Evolutionary conservation across 2,113 vertebrate genomes (phyloP), one percentile per base, ranked within the genome.

Genomic region (Nymphicus hollandicus): DNA sequence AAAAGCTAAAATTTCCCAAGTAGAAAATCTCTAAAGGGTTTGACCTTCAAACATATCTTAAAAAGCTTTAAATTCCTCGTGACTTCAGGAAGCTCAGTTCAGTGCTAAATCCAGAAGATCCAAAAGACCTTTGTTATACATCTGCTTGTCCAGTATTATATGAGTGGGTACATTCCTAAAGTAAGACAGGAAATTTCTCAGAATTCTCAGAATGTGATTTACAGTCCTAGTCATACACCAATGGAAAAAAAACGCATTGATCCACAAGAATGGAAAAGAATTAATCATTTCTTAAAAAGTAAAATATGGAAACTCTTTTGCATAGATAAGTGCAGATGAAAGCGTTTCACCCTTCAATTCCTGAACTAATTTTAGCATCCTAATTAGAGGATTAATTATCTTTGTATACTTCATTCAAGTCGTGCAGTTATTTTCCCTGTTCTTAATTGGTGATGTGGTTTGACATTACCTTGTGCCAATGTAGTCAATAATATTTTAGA

Each of bases 301-400:
- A 88, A 61, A 88, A 64, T 8, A 39, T 82, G 13, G 63, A 82
- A 89, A 79, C 5, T 49, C 11, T 68, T 86, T 80, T 77, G 22
- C 55, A 39, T 50, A 43, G 19, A 31, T 73, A 88, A 80, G 12
- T 63, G 41, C 79, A 83, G 43, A 86, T 84, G 53, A 91, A 93
- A 95, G 9, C 39, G 47, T 93, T 90, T 92, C 43, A 88, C 33
- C 35, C 17, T 52, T 94, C 70, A 79, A n/a, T 74, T 91, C 46
- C 41, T 63, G 23, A 88, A 90, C 24, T 68, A 88, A 86, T 90
- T 94, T 90, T 88, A 86, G 23, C 79, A 93, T 86, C 55, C 64
- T 90, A 91, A 86, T 90, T 88, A 94, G 55, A 83, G 12, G 55
- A 81, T 88, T 94, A 88, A 89, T 95, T 93, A 91, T 94, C 60